These are phyloP conservation scores for Apeira syringaria DNA, from an alignment of 2,888 invertebrate species.

Conservation along the genomic window DNA sequence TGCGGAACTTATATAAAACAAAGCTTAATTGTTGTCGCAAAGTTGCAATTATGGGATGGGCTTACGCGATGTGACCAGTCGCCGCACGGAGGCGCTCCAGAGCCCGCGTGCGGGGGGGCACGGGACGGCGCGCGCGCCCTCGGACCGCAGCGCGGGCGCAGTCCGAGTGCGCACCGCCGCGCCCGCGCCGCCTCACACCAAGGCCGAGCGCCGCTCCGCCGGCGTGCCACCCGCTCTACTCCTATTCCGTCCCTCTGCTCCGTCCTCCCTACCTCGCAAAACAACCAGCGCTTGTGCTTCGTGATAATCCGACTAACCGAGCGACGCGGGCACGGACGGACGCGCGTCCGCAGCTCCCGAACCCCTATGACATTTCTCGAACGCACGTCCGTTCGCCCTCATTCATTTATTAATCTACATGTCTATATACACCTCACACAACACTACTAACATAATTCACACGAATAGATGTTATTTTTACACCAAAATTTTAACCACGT, in stretches of 20 bases:
- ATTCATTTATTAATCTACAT: conserved; percentile 52
- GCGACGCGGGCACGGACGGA: conserved; percentile 74
- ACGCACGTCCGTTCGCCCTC: conserved; percentile 76
- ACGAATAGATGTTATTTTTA: conserved; percentile 83
- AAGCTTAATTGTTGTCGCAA: conserved; percentile 84
- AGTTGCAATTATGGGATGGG: conserved; percentile 86
- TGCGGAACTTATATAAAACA: conserved; percentile 63
- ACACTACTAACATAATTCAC: conserved; percentile 78
- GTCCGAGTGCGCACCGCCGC: conserved; percentile 49
- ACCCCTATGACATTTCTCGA: conserved; percentile 30
- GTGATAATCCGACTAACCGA: conserved; percentile 73
- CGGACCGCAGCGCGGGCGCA: conserved; percentile 28
- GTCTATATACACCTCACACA: conserved; percentile 70
- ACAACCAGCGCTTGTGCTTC: conserved; percentile 73
- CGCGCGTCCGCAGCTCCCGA: conserved; percentile 56
- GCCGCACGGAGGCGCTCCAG: conserved; percentile 76
- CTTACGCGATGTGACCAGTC: conserved; percentile 89
- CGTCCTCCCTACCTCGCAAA: conserved; percentile 28
- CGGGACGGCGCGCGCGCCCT: conserved; percentile 70
- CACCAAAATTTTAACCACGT: conserved; percentile 67
- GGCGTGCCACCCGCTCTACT: conserved; percentile 51
- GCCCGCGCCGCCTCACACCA: conserved; percentile 75
- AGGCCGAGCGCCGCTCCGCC: conserved; percentile 69
- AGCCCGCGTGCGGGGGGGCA: conserved; percentile 71
- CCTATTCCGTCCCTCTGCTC: conserved; percentile 47